phyloP scores from a whole-genome alignment of 2,113 vertebrate species.

The Orthonyx spaldingii region DNA sequence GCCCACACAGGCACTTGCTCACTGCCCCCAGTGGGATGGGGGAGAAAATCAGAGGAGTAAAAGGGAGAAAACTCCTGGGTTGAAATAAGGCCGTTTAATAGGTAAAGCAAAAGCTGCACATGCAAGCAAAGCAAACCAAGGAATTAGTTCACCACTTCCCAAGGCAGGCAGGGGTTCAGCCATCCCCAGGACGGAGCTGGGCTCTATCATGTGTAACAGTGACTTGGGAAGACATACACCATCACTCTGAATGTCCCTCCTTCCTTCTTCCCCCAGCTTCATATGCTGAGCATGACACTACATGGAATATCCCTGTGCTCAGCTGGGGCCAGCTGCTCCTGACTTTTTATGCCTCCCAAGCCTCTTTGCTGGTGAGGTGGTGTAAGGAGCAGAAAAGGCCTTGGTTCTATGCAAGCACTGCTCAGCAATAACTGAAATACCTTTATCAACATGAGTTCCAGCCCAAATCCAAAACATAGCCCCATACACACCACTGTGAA shows the following conservation, averaged over 20 bases:
- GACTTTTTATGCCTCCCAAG: background rate
- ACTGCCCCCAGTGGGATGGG: background rate
- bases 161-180: background rate
- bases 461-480: background rate
- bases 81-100: background rate
- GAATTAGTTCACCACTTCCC: background rate
- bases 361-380: background rate
- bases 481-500: background rate
- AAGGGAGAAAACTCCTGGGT: background rate
- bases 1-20: background rate
- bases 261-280: background rate
- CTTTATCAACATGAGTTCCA: background rate
- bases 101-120: background rate
- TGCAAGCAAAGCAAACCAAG: background rate
- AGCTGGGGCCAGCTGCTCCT: background rate
- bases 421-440: background rate
- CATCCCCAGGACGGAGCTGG: rapidly evolving
- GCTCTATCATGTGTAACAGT: background rate
- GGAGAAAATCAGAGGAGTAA: background rate
- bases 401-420: background rate
- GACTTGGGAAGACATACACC: background rate
- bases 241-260: background rate
- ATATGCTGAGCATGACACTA: background rate
- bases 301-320: background rate
- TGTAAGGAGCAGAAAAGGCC: background rate